Base-by-base conservation (phyloP, 2,797 vertebrate genomes). In the Podargus strigoides region DNA sequence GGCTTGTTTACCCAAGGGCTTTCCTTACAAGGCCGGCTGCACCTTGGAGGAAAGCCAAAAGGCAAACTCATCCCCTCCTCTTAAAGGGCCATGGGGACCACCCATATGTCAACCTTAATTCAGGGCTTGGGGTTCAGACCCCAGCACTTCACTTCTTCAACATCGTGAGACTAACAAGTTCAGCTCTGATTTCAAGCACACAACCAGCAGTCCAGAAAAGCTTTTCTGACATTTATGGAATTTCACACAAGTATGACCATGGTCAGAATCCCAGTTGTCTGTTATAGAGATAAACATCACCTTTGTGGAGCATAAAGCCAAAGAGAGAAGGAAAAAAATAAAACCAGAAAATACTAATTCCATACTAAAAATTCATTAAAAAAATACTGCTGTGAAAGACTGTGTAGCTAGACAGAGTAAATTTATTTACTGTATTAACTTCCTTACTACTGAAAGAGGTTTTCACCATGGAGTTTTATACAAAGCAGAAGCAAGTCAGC, bases 351-450 rank as follows among this genome's bases (percentile, higher is more conserved):
- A 96, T 55, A 97, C 37, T 53, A 87, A 95, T 93, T 93, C 62
- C 68, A 68, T 96, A 81, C 94, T 87, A 97, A 97, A 97, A 95
- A 97, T 76, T 39, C 58, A 94, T 96, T 92, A 50, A 96, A 98
- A 98, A 81, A 94, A 87, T 86, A 28, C 55, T 96, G 69, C 82
- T 96, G 81, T 93, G 70, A 90, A 96, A 87, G 69, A 86, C 56
- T 95, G 50, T 87, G 94, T 93, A 96, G 87, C 69, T 74, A 94
- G 94, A 94, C 87, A 93, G 91, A 96, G 91, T 97, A 88, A 90
- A 94, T 94, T 96, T 93, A 97, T 96, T 97, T 94, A 87, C 28
- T 92, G 4, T 74, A 96, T 97, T 97, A 96, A 96, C 83, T 96
- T 97, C 32, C 28, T 95, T 53, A 75, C 80, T 89, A 93, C 81